Percentiles rank a stretch among this genome's conserved stretches.
phyloP scores from a whole-genome alignment of 2,797 vertebrate genomes.

The Eleutherodactylus coqui region DNA sequence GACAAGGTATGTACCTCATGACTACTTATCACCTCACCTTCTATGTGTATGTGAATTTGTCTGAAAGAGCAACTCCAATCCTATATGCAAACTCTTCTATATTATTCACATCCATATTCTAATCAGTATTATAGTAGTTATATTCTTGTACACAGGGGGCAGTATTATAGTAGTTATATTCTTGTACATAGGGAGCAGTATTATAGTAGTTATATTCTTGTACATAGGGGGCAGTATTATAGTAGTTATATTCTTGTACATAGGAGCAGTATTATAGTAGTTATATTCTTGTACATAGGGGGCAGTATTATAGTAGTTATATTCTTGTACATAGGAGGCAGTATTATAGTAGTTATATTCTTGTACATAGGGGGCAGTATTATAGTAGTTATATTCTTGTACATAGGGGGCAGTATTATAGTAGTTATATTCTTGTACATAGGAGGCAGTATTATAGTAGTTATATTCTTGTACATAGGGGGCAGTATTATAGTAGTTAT shows the following conservation, averaged over 20 bases:
- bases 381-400: neutral
- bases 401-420: neutral
- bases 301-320: neutral
- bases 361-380: neutral
- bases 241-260: conserved; percentile 11
- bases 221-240: neutral
- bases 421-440: neutral
- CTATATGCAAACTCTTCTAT: neutral
- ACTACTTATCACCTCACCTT: neutral
- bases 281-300: conserved; percentile 1
- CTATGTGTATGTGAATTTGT: neutral
- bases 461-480: conserved; percentile 3
- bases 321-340: conserved; percentile 4
- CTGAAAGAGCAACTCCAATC: neutral
- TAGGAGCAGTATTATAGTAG: neutral
- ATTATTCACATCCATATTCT: neutral
- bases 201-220: conserved; percentile 9
- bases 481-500: conserved; percentile 6
- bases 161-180: neutral
- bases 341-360: conserved; percentile 8
- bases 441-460: neutral
- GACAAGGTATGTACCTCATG: conserved; percentile 24
- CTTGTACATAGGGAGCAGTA: neutral
- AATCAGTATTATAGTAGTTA: neutral
- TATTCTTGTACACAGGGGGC: neutral